A percentile compares a stretch with the other conserved stretches of the same genome.
These are phyloP conservation scores for Lordiphosa clarofinis DNA, from an alignment of 1,140 invertebrate species.

Conservation along the genomic window DNA sequence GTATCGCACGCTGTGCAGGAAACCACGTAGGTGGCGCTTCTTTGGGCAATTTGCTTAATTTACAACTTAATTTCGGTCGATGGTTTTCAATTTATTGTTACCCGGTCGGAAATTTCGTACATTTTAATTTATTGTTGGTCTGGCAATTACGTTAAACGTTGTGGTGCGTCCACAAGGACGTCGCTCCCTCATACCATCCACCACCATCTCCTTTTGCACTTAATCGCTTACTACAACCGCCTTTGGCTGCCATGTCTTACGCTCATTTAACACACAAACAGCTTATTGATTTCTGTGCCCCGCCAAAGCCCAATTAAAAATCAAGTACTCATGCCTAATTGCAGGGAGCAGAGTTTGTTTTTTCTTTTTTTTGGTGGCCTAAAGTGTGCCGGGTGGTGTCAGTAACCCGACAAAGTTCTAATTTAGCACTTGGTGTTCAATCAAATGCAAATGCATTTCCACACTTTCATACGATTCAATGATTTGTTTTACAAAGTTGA, in stretches of 20 bases:
- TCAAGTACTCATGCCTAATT: slow-evolving; percentile 19
- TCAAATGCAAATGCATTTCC: too few relatives aligned
- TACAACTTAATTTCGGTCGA: slow-evolving; percentile 19
- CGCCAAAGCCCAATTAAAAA: slow-evolving; percentile 7
- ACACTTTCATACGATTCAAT: too few relatives aligned
- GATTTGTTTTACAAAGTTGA: too few relatives aligned
- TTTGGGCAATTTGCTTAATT: slow-evolving; percentile 19
- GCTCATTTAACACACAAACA: slow-evolving; percentile 13
- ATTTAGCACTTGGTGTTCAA: too few relatives aligned
- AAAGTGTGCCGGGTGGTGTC: neutral
- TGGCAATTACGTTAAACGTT: slow-evolving; percentile 12
- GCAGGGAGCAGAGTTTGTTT: neutral
- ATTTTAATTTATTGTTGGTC: slow-evolving; percentile 11
- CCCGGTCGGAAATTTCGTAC: slow-evolving; percentile 13
- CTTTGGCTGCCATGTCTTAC: slow-evolving; percentile 6
- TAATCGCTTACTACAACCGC: slow-evolving; percentile 11
- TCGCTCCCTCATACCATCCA: neutral
- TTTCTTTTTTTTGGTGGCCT: neutral
- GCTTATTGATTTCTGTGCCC: slow-evolving; percentile 14
- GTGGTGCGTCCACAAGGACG: slow-evolving; percentile 1
- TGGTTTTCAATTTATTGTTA: slow-evolving; percentile 11
- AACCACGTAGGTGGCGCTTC: slow-evolving; percentile 5
- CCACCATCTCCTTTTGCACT: slow-evolving; percentile 1
- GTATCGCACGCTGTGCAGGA: neutral
- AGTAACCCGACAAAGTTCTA: too few relatives aligned